Conservation (phyloP, 2,888 invertebrate genomes). For the Perithous albicinctus region DNA sequence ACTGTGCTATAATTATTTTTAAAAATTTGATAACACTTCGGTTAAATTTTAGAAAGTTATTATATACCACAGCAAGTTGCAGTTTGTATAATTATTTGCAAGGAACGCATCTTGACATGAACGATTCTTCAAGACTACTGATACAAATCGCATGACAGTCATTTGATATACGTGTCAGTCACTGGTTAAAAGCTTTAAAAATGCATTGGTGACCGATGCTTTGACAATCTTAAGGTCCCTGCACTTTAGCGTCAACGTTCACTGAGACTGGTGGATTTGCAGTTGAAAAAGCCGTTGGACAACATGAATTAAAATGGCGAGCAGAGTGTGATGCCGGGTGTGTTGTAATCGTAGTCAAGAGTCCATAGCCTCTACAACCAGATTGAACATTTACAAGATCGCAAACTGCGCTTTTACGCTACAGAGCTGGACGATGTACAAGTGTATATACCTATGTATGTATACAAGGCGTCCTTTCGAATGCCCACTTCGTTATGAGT, state of each 20-base stretch:
- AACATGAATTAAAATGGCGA: conserved; percentile 58
- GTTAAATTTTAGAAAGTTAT: no score
- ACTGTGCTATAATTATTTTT: no score
- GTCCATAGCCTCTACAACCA: conserved; percentile 7
- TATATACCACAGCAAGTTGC: no score
- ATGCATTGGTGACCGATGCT: background rate
- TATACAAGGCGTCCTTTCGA: conserved; percentile 36
- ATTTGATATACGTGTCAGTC: no score
- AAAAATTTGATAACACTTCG: no score
- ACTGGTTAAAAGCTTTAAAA: background rate
- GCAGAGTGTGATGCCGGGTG: conserved; percentile 34
- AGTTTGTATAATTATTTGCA: no score
- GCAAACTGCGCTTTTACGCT: conserved; percentile 19
- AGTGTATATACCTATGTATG: background rate
- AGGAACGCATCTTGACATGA: no score
- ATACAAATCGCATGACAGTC: no score
- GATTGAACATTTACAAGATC: conserved; percentile 30
- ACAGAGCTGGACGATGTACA: background rate
- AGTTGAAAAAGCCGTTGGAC: conserved; percentile 13
- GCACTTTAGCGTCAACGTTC: background rate
- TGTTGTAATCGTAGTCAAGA: conserved; percentile 57
- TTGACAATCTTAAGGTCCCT: no score
- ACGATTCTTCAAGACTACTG: no score
- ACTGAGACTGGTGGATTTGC: conserved; percentile 12
- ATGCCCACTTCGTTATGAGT: conserved; percentile 43